phyloP scores from a whole-genome alignment of 2,888 invertebrate genomes.

The Halictus quadricinctus region DNA sequence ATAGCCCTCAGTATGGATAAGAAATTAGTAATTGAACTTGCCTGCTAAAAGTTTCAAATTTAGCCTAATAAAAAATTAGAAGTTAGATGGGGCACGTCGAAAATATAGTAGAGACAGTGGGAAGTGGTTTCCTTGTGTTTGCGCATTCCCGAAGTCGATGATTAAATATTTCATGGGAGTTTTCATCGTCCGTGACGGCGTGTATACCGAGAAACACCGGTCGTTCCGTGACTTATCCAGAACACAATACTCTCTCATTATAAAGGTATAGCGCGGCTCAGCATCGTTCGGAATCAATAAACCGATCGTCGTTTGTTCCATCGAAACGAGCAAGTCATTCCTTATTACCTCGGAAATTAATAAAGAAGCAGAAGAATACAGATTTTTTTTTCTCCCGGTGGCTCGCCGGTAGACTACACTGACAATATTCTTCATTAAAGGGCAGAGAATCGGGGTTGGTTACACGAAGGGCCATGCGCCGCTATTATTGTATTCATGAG shows the following conservation, averaged over 20 bases:
- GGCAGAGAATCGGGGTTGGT: slow-evolving; percentile 52
- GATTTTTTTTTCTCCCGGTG: slow-evolving; percentile 41
- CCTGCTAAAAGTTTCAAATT: too few species aligned
- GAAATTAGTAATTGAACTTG: too few species aligned
- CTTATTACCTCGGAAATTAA: slow-evolving; percentile 51
- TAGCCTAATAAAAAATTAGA: too few species aligned
- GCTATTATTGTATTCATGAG: slow-evolving; percentile 80
- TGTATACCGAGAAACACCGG: neutral
- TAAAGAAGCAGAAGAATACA: slow-evolving; percentile 54
- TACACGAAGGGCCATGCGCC: slow-evolving; percentile 62
- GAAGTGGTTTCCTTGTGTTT: neutral
- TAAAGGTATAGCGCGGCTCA: slow-evolving; percentile 7
- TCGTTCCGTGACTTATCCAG: neutral
- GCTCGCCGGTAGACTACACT: slow-evolving; percentile 35
- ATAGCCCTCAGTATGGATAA: too few species aligned
- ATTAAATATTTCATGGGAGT: neutral
- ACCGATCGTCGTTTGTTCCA: slow-evolving; percentile 40
- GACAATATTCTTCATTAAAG: slow-evolving; percentile 74
- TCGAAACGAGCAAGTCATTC: slow-evolving; percentile 28
- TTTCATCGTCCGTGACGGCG: neutral
- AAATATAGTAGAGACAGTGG: neutral
- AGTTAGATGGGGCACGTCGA: neutral
- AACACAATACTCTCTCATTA: slow-evolving; percentile 10
- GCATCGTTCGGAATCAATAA: slow-evolving; percentile 32
- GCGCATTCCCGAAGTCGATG: neutral